A percentile compares a stretch with the other conserved stretches of the same genome.
These are phyloP conservation scores for Neocloeon triangulifer DNA, from an alignment of 1,140 invertebrate genomes.

Conservation along the genomic window DNA sequence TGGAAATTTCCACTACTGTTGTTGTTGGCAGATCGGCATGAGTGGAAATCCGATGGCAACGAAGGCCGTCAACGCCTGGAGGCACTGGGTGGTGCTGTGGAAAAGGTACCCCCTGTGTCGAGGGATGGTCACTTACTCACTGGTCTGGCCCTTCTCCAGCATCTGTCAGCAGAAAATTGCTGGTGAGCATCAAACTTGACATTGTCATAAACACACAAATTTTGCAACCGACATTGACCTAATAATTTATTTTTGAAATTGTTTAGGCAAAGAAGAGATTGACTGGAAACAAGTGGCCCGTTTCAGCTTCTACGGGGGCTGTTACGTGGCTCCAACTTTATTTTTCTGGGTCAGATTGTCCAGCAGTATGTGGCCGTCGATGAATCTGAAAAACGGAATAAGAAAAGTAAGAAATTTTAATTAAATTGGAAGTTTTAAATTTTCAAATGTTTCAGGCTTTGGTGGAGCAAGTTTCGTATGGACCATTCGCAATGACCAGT, in stretches of 20 bases:
- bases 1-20: too few relatives aligned
- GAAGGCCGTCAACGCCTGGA: too few relatives aligned
- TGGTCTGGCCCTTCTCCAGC: constrained; percentile 44
- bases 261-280: constrained; percentile 18
- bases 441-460: constrained; percentile 36
- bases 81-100: too few relatives aligned
- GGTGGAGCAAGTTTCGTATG: constrained; percentile 60
- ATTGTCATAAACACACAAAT: too few relatives aligned
- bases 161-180: constrained; percentile 32
- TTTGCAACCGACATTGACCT: too few relatives aligned
- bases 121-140: constrained; percentile 46
- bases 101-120: constrained; percentile 25
- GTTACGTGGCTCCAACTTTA: constrained; percentile 45
- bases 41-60: too few relatives aligned
- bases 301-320: constrained; percentile 40
- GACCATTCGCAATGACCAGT: constrained; percentile 50
- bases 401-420: constrained; percentile 27
- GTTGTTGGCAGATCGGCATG: too few relatives aligned
- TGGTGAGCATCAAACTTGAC: too few relatives aligned
- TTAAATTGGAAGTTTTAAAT: constrained; percentile 4
- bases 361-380: constrained; percentile 34
- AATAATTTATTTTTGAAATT: too few relatives aligned
- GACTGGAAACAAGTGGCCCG: constrained; percentile 30
- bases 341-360: constrained; percentile 42
- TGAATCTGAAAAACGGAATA: constrained; percentile 33